Conservation (phyloP, 2,888 invertebrate species). For the Agonum fuliginosum region DNA sequence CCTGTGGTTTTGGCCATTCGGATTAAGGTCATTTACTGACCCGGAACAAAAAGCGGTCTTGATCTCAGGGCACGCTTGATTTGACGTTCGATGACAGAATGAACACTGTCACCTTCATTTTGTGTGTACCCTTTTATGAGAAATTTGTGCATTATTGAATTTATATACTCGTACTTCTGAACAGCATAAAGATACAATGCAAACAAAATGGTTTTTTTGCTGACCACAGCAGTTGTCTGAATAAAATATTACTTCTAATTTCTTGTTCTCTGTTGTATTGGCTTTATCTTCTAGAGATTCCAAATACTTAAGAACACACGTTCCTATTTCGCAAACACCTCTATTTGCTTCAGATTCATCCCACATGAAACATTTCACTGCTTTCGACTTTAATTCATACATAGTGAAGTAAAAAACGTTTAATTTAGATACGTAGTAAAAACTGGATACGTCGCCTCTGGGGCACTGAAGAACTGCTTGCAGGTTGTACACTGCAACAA, state of each 20-base stretch:
- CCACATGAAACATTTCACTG: conserved; percentile 54
- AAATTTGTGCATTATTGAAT: conserved; percentile 65
- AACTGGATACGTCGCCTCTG: conserved; percentile 64
- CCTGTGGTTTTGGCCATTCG: conserved; percentile 60
- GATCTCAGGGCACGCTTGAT: conserved; percentile 63
- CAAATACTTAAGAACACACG: conserved; percentile 54
- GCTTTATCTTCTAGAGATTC: conserved; percentile 46
- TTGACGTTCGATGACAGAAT: conserved; percentile 63
- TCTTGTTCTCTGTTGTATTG: conserved; percentile 27
- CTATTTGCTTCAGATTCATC: conserved; percentile 58
- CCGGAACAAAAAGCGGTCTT: conserved; percentile 65
- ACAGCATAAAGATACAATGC: conserved; percentile 60
- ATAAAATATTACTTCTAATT: conserved; percentile 65
- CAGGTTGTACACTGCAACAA: conserved; percentile 66
- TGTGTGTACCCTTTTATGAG: conserved; percentile 65
- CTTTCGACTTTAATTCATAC: conserved; percentile 49
- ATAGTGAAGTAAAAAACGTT: conserved; percentile 65
- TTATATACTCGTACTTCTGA: conserved; percentile 47
- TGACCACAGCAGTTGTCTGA: conserved; percentile 66
- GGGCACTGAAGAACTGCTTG: conserved; percentile 67
- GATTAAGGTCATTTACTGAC: conserved; percentile 65
- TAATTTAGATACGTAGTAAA: conserved; percentile 66
- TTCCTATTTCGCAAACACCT: conserved; percentile 61
- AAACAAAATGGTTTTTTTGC: conserved; percentile 61
- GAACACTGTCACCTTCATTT: conserved; percentile 65